phyloP scores from a whole-genome alignment of 2,888 invertebrate species.

The Eupithecia centaureata region DNA sequence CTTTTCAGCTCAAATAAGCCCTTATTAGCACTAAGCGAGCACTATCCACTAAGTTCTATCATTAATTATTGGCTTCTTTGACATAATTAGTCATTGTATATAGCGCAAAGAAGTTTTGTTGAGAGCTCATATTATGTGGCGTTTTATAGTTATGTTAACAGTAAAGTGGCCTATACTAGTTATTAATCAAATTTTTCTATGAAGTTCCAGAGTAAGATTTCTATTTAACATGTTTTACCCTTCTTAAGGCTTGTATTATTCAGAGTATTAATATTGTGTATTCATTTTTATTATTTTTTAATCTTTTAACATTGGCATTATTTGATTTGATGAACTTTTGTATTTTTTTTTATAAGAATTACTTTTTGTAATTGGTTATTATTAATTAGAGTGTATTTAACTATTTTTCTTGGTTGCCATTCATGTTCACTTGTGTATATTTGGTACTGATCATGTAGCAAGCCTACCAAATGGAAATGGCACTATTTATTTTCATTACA shows the following conservation, averaged over 20 bases:
- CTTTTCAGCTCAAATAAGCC: slow-evolving; percentile 79
- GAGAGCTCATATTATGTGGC: slow-evolving; percentile 69
- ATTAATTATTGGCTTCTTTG: slow-evolving; percentile 76
- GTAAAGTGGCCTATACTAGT: slow-evolving; percentile 76
- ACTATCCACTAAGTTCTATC: slow-evolving; percentile 71
- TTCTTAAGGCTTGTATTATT: slow-evolving; percentile 75
- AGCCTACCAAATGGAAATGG: slow-evolving; percentile 34
- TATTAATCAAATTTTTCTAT: slow-evolving; percentile 68
- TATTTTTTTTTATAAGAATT: slow-evolving; percentile 46
- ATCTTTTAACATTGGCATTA: slow-evolving; percentile 52
- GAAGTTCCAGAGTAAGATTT: slow-evolving; percentile 73
- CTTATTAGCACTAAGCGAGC: slow-evolving; percentile 76
- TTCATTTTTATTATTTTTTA: slow-evolving; percentile 57
- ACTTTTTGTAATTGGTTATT: slow-evolving; percentile 33
- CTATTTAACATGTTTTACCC: slow-evolving; percentile 70
- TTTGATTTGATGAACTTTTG: slow-evolving; percentile 48
- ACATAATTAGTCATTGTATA: slow-evolving; percentile 77
- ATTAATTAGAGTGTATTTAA: slow-evolving; percentile 33
- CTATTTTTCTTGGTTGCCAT: slow-evolving; percentile 47
- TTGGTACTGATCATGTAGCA: slow-evolving; percentile 34
- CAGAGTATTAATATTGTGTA: slow-evolving; percentile 72
- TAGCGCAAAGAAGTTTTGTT: slow-evolving; percentile 74
- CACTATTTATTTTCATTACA: slow-evolving; percentile 46
- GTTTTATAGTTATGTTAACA: slow-evolving; percentile 65
- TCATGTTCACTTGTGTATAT: slow-evolving; percentile 37